Percentiles rank a stretch among this genome's conserved stretches.
Evolutionary conservation across 1,140 invertebrate genomes (phyloP).

Genomic region (Latrodectus geometricus): DNA sequence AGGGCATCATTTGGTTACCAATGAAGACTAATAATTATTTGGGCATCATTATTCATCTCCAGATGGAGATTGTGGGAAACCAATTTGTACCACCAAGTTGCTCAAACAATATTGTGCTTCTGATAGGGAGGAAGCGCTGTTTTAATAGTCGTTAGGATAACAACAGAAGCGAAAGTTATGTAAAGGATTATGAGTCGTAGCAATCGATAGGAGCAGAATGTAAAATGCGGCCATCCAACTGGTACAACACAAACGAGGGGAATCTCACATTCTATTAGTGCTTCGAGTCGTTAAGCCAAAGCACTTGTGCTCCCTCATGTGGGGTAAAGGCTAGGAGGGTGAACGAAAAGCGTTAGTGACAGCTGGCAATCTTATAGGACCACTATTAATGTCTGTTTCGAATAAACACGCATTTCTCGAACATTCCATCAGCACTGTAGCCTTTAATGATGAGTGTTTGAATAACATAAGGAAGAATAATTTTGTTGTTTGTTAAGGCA

Average conservation of each 20-base stretch:
- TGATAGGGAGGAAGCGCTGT: slow-evolving; percentile 12
- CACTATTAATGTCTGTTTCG: slow-evolving; percentile 51
- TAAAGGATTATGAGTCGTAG: slow-evolving; percentile 46
- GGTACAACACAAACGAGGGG: slow-evolving; percentile 36
- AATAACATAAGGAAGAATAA: neutral
- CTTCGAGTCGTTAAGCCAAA: slow-evolving; percentile 32
- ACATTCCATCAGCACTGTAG: neutral
- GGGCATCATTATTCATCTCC: neutral
- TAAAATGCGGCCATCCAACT: slow-evolving; percentile 34
- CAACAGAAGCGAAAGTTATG: slow-evolving; percentile 40
- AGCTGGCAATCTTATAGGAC: slow-evolving; percentile 30
- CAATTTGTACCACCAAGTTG: neutral
- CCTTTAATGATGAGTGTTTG: neutral
- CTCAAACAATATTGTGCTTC: neutral
- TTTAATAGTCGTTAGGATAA: slow-evolving; percentile 54
- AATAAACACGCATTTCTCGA: slow-evolving; percentile 42
- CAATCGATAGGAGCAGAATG: slow-evolving; percentile 34
- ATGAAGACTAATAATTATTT: neutral
- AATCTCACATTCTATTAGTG: slow-evolving; percentile 53
- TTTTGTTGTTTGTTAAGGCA: too few species aligned
- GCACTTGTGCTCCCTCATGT: slow-evolving; percentile 37
- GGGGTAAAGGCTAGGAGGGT: neutral
- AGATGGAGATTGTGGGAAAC: neutral
- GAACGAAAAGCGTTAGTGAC: slow-evolving; percentile 43
- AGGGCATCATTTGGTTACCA: neutral